phyloP scores from a whole-genome alignment of 2,113 vertebrate species.

The Colaptes auratus region DNA sequence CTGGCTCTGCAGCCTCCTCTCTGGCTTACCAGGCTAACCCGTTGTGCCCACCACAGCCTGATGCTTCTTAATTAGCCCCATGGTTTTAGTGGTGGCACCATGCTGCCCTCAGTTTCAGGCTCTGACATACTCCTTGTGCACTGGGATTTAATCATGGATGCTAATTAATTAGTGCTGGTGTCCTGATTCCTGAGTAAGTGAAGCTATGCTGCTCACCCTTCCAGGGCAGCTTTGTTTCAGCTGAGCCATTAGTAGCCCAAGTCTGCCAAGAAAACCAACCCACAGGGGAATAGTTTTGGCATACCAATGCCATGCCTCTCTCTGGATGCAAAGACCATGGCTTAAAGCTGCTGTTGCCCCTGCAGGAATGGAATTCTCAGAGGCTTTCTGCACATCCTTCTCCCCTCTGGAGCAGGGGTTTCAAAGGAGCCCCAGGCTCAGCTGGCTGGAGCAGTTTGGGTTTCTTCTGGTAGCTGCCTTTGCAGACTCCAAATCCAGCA shows the following conservation, averaged over 20 bases:
- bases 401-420: neutral
- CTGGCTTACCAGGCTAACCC: neutral
- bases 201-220: neutral
- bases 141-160: neutral
- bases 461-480: neutral
- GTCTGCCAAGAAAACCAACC: neutral
- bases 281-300: neutral
- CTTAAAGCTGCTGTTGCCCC: neutral
- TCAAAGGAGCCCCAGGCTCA: neutral
- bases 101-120: neutral
- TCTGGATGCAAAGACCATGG: neutral
- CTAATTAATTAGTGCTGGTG: neutral
- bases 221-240: neutral
- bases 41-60: neutral
- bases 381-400: neutral
- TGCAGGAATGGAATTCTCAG: neutral
- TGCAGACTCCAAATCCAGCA: rapidly evolving
- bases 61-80: neutral
- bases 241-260: neutral
- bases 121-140: neutral
- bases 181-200: conserved; percentile 4
- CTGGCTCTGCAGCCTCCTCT: neutral
- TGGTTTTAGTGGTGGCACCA: neutral
- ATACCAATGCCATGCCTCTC: neutral
- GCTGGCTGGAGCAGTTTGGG: rapidly evolving